Percentiles rank a stretch among this genome's conserved stretches.
phyloP scores from a whole-genome alignment of 2,797 vertebrate genomes.

The Sebastes aleutianus region DNA sequence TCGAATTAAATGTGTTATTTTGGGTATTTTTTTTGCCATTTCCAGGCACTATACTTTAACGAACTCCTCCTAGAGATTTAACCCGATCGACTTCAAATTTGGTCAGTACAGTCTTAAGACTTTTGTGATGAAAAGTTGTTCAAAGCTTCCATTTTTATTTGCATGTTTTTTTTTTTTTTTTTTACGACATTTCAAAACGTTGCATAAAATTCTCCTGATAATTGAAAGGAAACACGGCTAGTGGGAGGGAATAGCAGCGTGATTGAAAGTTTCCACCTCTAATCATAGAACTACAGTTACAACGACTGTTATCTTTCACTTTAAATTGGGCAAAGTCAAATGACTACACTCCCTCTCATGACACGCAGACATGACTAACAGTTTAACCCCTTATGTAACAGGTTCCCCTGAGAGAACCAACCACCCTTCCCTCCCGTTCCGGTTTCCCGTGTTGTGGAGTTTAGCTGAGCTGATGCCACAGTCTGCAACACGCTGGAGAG shows the following conservation, averaged over 20 bases:
- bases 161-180: too few species aligned
- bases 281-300: neutral
- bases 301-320: neutral
- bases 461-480: neutral
- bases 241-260: neutral
- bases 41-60: too few species aligned
- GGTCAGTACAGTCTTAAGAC: too few species aligned
- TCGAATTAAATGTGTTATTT: too few species aligned
- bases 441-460: neutral
- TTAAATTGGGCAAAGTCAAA: slow-evolving; percentile 3
- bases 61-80: too few species aligned
- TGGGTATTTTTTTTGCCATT: too few species aligned
- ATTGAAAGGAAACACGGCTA: too few species aligned
- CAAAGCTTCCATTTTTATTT: too few species aligned
- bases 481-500: neutral
- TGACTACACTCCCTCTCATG: neutral
- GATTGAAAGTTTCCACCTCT: neutral
- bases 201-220: too few species aligned
- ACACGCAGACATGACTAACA: neutral
- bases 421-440: neutral
- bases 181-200: too few species aligned
- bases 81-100: too few species aligned
- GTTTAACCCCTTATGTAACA: neutral
- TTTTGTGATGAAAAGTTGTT: too few species aligned
- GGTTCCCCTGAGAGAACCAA: rapidly evolving